These are phyloP conservation scores for Beris morrisii DNA, from an alignment of 2,888 invertebrate species.

Conservation along the genomic window DNA sequence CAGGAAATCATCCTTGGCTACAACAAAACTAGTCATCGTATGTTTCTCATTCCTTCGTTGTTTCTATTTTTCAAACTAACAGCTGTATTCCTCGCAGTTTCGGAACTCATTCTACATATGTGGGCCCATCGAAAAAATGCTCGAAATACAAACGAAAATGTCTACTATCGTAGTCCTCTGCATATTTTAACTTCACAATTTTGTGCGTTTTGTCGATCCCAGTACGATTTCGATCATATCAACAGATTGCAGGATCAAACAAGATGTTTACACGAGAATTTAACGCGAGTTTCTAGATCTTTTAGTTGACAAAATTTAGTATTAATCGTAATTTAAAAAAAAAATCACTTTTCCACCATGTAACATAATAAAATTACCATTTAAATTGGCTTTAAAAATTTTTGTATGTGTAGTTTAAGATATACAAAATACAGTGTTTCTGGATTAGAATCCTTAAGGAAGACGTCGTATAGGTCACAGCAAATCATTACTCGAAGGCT, in stretches of 20 bases:
- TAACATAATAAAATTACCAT: too few relatives aligned
- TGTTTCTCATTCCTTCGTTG: conserved; percentile 64
- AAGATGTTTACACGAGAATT: conserved; percentile 46
- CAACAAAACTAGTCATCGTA: conserved; percentile 56
- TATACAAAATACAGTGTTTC: too few relatives aligned
- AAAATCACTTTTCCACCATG: too few relatives aligned
- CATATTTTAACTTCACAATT: conserved; percentile 69
- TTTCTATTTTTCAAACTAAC: conserved; percentile 62
- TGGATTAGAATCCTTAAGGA: too few relatives aligned
- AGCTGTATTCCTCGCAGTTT: conserved; percentile 58
- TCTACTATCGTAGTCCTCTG: conserved; percentile 71
- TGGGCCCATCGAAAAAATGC: conserved; percentile 71
- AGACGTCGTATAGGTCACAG: too few relatives aligned
- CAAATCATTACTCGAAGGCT: too few relatives aligned
- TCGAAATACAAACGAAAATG: conserved; percentile 59
- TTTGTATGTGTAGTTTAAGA: too few relatives aligned
- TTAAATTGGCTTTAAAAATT: too few relatives aligned
- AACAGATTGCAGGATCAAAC: conserved; percentile 66
- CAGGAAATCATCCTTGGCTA: conserved; percentile 54
- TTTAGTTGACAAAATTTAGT: conserved; percentile 42
- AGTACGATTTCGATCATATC: conserved; percentile 64
- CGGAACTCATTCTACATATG: conserved; percentile 68
- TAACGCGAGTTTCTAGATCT: conserved; percentile 51
- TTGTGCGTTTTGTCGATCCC: conserved; percentile 68
- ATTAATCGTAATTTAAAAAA: too few relatives aligned